Conservation (phyloP, 2,113 vertebrate species). For the Cryptomyrus ogoouensis region DNA sequence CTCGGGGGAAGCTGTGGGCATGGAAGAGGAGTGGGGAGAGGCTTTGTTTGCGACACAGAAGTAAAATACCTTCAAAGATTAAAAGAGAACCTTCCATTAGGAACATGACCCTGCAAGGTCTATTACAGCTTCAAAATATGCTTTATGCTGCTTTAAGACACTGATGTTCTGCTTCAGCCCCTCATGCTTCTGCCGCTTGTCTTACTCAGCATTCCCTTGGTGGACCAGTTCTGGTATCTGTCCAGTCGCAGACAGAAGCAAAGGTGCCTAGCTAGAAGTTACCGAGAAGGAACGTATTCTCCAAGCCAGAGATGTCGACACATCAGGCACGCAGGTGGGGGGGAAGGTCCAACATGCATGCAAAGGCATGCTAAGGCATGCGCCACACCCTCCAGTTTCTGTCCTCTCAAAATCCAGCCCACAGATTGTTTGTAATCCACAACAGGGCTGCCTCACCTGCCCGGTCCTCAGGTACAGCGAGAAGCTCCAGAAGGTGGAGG, state of each 20-base stretch:
- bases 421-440: background rate
- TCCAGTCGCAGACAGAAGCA: background rate
- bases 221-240: background rate
- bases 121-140: background rate
- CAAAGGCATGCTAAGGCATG: background rate
- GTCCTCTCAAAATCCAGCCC: background rate
- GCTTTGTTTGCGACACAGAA: background rate
- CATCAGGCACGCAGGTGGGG: background rate
- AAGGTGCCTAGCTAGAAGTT: background rate
- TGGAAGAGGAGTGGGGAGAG: background rate
- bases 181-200: background rate
- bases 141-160: background rate
- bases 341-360: background rate
- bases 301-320: background rate
- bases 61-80: background rate
- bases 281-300: background rate
- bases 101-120: background rate
- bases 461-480: background rate
- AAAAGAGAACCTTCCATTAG: background rate
- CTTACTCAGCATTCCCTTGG: background rate
- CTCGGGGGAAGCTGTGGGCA: background rate
- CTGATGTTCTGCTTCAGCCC: background rate
- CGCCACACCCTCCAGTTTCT: background rate
- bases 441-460: background rate
- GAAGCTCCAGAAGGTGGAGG: background rate